Percentiles rank a stretch among this genome's conserved stretches.
These are phyloP conservation scores for Falco naumanni DNA, from an alignment of 2,797 vertebrate species.

Conservation along the genomic window DNA sequence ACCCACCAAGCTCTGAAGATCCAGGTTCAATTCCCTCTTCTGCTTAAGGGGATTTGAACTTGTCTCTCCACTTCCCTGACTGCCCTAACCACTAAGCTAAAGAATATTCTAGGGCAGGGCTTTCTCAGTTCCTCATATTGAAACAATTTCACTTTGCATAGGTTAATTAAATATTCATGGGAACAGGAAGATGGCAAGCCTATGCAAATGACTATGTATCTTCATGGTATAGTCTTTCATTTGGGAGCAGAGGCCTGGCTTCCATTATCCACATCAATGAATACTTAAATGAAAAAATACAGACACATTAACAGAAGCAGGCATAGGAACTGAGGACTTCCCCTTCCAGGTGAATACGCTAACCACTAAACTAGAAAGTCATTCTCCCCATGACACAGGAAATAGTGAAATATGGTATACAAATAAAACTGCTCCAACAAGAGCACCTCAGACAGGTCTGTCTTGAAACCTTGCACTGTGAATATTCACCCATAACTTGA, in stretches of 20 bases:
- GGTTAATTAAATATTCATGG: constrained; percentile 68
- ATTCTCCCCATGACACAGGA: constrained; percentile 33
- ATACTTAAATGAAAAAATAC: constrained; percentile 62
- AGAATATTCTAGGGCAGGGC: constrained; percentile 60
- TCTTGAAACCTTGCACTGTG: constrained; percentile 50
- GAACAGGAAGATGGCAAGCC: constrained; percentile 63
- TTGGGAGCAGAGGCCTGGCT: constrained; percentile 54
- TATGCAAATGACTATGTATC: constrained; percentile 57
- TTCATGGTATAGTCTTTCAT: constrained; percentile 54
- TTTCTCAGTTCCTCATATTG: constrained; percentile 64
- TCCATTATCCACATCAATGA: constrained; percentile 68
- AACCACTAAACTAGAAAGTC: constrained; percentile 47
- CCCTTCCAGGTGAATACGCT: constrained; percentile 53
- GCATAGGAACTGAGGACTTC: constrained; percentile 62
- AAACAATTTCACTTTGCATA: constrained; percentile 67
- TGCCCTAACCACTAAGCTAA: constrained; percentile 54
- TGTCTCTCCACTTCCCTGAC: constrained; percentile 59
- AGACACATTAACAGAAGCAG: constrained; percentile 40
- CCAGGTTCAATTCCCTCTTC: constrained; percentile 12
- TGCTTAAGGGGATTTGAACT: constrained; percentile 65
- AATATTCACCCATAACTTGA: constrained; percentile 57
- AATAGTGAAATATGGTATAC: constrained; percentile 37
- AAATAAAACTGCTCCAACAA: constrained; percentile 60
- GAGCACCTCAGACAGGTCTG: constrained; percentile 60
- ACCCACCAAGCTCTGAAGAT: constrained; percentile 20